Base-by-base conservation (phyloP, 2,113 vertebrate species). In the Myotis lucifugus region DNA sequence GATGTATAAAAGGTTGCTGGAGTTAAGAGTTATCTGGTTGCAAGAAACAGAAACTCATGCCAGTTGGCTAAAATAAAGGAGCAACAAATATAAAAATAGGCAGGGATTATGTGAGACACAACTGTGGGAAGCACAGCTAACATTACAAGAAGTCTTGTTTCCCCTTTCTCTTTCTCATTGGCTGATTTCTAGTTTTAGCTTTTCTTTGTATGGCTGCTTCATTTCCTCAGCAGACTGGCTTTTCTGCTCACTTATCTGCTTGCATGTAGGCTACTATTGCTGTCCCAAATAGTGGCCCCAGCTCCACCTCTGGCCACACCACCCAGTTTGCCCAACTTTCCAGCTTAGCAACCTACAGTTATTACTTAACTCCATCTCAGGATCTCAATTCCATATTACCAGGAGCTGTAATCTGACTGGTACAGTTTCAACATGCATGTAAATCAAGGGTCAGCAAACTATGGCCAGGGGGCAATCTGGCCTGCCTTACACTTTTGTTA, bases 21-120 rank as follows among this genome's bases (percentile, higher is more conserved):
- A 69, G 40, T 87, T 84, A 54, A 37, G 76, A 54, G 40, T 93
- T 93, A 89, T 96, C 82, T 59, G 66, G 74, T 97, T 95, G 42
- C 78, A 96, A 95, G 93, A 93, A 96, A 84, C 81, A 94, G 76
- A 88, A 85, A 84, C 27, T 64, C 74, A 76, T 76, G 64, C 95
- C 87, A 87, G 73, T 34, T 96, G 90, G 93, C 90, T 85, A 40
- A 82, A 48, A 77, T 83, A 66, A 96, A 77, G 56, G 85, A 83
- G 69, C 40, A 88, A 54, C 6, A 15, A 79, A 67, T 70, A 67
- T 74, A 94, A 96, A 97, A 96, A 94, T 86, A 94, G 95, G 34
- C 93, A 95, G 86, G 90, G 89, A 89, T 93, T 91, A 89, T 54
- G 37, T 86, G 95, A 93, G 66, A 85, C 59, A 42, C 40, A 85